Percentiles rank a stretch among this genome's conserved stretches.
Evolutionary conservation across 2,797 vertebrate species (phyloP).

Genomic region (Urocyon cinereoargenteus): DNA sequence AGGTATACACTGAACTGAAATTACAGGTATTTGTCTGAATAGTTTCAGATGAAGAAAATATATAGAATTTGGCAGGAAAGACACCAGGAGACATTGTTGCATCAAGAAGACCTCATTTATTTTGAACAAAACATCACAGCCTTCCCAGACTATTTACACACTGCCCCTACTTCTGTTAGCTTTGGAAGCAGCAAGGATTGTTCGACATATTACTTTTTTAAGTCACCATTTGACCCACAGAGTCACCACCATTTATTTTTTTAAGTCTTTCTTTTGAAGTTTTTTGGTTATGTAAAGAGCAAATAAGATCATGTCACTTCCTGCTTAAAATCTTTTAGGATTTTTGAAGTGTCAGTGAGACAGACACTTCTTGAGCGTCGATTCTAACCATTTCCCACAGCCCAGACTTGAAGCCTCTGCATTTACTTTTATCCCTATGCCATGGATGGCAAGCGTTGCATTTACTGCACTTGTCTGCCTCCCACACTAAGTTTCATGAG

Average conservation of each 20-base stretch:
- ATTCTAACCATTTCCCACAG: fast-evolving
- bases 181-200: not conserved
- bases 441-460: fast-evolving
- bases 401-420: not conserved
- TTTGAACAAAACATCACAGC: not conserved
- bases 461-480: not conserved
- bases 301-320: not conserved
- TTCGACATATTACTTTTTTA: not conserved
- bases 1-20: not conserved
- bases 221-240: not conserved
- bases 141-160: not conserved
- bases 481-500: not conserved
- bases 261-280: not conserved
- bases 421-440: not conserved
- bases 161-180: not conserved
- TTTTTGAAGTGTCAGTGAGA: not conserved
- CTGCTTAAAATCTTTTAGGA: not conserved
- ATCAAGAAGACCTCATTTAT: not conserved
- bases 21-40: constrained; percentile 43
- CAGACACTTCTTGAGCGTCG: not conserved
- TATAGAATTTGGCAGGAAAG: constrained; percentile 43
- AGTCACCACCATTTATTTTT: not conserved
- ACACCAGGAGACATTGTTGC: not conserved
- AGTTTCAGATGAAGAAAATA: constrained; percentile 58
- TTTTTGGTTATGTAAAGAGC: not conserved